phyloP scores from a whole-genome alignment of 2,888 invertebrate genomes.

The Eupelmus urozonus region DNA sequence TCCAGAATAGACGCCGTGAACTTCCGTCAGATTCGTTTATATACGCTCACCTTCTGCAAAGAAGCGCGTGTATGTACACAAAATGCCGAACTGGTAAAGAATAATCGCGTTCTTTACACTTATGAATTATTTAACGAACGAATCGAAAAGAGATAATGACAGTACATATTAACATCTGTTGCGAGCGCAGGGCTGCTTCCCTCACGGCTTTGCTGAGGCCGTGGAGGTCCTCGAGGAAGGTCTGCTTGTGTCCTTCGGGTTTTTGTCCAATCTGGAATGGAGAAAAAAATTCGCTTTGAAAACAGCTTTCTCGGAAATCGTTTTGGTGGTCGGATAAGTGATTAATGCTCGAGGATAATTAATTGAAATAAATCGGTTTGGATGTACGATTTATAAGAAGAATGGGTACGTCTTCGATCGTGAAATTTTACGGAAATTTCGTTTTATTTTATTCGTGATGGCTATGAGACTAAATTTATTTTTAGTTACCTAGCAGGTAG shows the following conservation, averaged over 20 bases:
- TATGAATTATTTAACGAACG: slow-evolving; percentile 39
- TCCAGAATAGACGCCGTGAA: slow-evolving; percentile 1
- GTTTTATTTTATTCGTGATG: too few species aligned
- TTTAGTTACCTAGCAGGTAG: too few species aligned
- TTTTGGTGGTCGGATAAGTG: too few species aligned
- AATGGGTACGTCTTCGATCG: too few species aligned
- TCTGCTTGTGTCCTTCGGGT: slow-evolving; percentile 69
- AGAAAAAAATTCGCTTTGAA: too few species aligned
- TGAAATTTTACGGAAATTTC: too few species aligned
- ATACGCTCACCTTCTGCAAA: slow-evolving; percentile 5
- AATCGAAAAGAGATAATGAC: background rate
- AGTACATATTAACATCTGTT: too few species aligned
- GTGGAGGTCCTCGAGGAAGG: slow-evolving; percentile 73
- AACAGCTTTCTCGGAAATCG: too few species aligned
- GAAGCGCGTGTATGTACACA: slow-evolving; percentile 29
- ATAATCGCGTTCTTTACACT: slow-evolving; percentile 34
- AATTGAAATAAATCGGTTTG: too few species aligned
- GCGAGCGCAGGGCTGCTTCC: background rate
- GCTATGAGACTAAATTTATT: too few species aligned
- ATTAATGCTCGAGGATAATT: too few species aligned
- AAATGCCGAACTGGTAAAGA: slow-evolving; percentile 54
- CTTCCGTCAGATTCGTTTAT: background rate
- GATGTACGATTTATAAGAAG: too few species aligned
- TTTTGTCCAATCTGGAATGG: slow-evolving; percentile 70
- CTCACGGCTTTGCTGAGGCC: slow-evolving; percentile 57